Evolutionary conservation across 2,113 vertebrate genomes (phyloP), one percentile per base, ranked within the genome.

Genomic region (Erythrocercus mccallii): DNA sequence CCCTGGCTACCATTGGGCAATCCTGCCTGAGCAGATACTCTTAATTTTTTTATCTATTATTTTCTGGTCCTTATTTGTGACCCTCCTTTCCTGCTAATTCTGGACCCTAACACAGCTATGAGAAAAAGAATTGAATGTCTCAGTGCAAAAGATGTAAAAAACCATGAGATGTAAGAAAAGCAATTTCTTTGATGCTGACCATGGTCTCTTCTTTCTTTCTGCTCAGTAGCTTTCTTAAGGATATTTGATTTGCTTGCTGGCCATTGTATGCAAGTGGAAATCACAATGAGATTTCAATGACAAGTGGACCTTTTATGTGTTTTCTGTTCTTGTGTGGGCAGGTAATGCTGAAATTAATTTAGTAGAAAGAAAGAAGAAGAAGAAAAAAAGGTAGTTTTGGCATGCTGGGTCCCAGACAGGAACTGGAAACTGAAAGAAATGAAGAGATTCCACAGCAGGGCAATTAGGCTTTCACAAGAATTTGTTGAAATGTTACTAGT

Each of bases 1-100:
- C 28, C 15, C 12, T 0, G 0, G 15, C 20, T 86, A 31, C 57
- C 23, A 4, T 5, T n/a, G 30, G 35, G 21, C 57, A 58, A 27
- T 80, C 24, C 53, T 82, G 21, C 31, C 44, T 31, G 38, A 50
- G 57, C 38, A 83, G 48, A 54, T 25, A 53, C 0, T 22, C n/a
- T 14, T 33, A 8, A 11, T 44, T 30, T 76, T 82, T 69, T 30
- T 14, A 78, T 31, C 27, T 47, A 3, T 27, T 48, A 0, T 58
- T 90, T 56, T 54, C 6, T 84, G 10, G 10, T 33, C 17, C 38
- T 81, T 37, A 24, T n/a, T 31, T 62, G 7, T 50, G 47, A 74
- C 44, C 10, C 27, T 64, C 13, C 19, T 69, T 86, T 77, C 53
- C 48, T 92, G 35, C 15, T 10, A 16, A 44, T 51, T 80, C 27